Conservation (phyloP, 23 tunicate genomes). For the Halocynthia aurantium region DNA sequence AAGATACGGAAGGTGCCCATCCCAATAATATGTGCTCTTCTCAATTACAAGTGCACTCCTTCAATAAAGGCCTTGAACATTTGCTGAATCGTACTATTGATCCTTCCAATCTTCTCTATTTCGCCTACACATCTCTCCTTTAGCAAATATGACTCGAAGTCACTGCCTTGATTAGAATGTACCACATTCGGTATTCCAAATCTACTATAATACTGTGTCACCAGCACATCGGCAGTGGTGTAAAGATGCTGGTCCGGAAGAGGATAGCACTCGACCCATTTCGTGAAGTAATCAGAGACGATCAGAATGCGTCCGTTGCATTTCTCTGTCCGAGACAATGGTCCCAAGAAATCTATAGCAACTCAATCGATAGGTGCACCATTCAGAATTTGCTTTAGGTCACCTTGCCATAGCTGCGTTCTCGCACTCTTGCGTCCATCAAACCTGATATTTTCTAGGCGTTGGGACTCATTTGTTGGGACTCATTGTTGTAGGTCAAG, state of each 20-base stretch:
- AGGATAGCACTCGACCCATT: conserved; percentile 34
- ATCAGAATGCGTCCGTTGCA: conserved; percentile 24
- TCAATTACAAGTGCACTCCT: too few relatives aligned
- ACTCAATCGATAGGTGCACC: too few relatives aligned
- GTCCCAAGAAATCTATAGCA: conserved; percentile 9
- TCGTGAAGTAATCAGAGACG: conserved; percentile 30
- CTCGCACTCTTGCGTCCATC: not conserved
- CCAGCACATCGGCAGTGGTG: conserved; percentile 22
- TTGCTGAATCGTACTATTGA: too few relatives aligned
- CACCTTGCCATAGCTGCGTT: too few relatives aligned
- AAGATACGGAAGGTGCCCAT: too few relatives aligned
- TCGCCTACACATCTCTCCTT: too few relatives aligned
- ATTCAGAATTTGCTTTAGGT: not conserved
- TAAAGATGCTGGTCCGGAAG: conserved; percentile 20
- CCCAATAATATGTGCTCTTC: too few relatives aligned
- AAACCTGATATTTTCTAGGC: not conserved
- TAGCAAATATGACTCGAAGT: conserved; percentile 24
- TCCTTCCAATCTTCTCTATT: too few relatives aligned
- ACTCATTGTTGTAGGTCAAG: too few relatives aligned
- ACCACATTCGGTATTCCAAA: conserved; percentile 16
- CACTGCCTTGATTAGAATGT: conserved; percentile 31
- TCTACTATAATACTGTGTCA: conserved; percentile 10
- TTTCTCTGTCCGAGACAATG: conserved; percentile 2
- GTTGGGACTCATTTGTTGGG: not conserved
- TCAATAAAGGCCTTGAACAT: too few relatives aligned